A percentile compares a stretch with the other conserved stretches of the same genome.
These are phyloP conservation scores for Cryptocheilus praepositus DNA, from an alignment of 2,888 invertebrate species.

Conservation along the genomic window DNA sequence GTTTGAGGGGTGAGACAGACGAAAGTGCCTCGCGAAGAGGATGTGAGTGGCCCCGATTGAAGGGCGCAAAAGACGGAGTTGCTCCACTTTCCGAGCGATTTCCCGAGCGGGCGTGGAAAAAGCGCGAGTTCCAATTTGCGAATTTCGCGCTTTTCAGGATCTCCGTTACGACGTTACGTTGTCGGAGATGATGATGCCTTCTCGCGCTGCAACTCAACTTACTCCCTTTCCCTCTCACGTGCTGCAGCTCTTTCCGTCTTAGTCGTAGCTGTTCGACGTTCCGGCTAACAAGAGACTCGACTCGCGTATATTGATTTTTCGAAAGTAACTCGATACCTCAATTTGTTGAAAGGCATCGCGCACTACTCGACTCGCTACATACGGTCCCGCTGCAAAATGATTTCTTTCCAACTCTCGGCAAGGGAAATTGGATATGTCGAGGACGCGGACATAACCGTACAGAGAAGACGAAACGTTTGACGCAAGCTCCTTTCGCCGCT, in stretches of 20 bases:
- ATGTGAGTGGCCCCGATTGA: constrained; percentile 34
- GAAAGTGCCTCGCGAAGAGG: neutral
- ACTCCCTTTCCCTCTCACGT: neutral
- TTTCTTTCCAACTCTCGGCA: too few relatives aligned
- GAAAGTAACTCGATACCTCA: too few relatives aligned
- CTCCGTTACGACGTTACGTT: constrained; percentile 51
- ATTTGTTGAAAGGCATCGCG: too few relatives aligned
- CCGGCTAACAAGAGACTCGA: neutral
- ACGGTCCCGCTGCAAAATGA: too few relatives aligned
- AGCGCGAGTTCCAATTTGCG: constrained; percentile 40
- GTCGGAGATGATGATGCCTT: constrained; percentile 35
- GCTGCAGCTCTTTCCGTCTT: too few relatives aligned
- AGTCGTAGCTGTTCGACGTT: neutral
- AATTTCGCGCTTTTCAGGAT: constrained; percentile 38
- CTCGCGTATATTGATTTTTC: too few relatives aligned
- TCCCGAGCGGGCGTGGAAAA: constrained; percentile 32
- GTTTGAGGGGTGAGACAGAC: neutral
- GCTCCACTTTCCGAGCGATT: constrained; percentile 31
- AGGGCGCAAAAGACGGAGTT: constrained; percentile 28
- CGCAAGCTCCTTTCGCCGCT: too few relatives aligned
- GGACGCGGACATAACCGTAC: too few relatives aligned
- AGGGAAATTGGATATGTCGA: too few relatives aligned
- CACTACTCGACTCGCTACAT: too few relatives aligned
- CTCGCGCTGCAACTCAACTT: neutral
- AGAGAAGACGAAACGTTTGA: too few relatives aligned